Base-by-base conservation (phyloP, 2,888 invertebrate genomes). In the Monopis laevigella region DNA sequence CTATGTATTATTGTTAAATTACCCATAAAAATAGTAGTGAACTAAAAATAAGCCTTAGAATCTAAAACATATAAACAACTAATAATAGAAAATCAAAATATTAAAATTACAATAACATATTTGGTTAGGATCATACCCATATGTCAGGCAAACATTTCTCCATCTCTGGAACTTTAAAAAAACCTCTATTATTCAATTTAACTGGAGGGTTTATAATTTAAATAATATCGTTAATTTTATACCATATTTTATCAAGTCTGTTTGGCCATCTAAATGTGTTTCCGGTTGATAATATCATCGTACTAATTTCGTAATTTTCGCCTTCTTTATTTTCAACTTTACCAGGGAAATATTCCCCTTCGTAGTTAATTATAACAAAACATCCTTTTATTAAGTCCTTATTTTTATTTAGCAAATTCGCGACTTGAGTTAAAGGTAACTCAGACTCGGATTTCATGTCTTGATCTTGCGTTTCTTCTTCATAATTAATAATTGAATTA, bases 191-290 rank as follows among this genome's bases (percentile, higher is more conserved):
- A 42, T 46, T 46, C 38, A 26, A n/a, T n/a, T 26, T 26, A n/a
- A 26, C 26, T 8, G 44, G 46, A 21, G 45, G 24, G 8, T 40
- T 43, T 45, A 46, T 45, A 38, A 42, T 41, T 42, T 46, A 44
- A 13, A 46, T 39, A 38, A 46, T 45, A 7, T 43, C 41, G 40
- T 42, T 21, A 34, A 42, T 40, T 40, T 8, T 19, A 39, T 48
- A 46, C 46, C 45, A 48, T 30, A 46, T 46, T 43, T 45, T 48
- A 42, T 48, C 45, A 26, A 41, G 19, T 40, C 35, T 43, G 39
- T 44, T 43, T 35, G 45, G 45, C 48, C 45, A 47, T 43, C 43
- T 24, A 29, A 45, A 47, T 7, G 43, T 44, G 40, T 47, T 47
- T 5, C 32, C 34, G 26, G 43, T 44, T 34, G 45, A 44, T 38